Conservation (phyloP, 30 jellyfish, hydroid and myxozoan genomes). For the Pelagia noctiluca region DNA sequence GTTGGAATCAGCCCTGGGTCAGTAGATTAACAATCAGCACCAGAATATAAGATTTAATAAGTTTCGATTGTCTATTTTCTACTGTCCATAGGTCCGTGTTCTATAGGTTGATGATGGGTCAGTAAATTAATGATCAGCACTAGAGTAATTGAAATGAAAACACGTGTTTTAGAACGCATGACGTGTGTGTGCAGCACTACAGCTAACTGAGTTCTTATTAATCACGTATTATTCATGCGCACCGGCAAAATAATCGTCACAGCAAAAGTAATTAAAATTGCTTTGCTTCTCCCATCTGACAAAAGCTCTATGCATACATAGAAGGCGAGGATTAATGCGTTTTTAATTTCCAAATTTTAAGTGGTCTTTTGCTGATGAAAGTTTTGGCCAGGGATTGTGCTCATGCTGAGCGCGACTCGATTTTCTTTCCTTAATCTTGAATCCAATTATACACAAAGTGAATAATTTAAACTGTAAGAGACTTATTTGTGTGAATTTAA, state of each 20-base stretch:
- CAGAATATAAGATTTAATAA: too few species aligned
- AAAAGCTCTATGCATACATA: neutral
- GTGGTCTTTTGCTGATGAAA: slow-evolving; percentile 8
- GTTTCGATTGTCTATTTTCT: too few species aligned
- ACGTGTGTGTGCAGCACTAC: neutral
- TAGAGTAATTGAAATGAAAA: too few species aligned
- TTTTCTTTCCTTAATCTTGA: neutral
- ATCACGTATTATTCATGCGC: neutral
- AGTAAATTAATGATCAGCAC: too few species aligned
- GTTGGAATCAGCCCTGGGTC: too few species aligned
- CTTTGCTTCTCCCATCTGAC: neutral
- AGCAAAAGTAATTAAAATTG: slow-evolving; percentile 1
- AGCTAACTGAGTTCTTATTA: neutral
- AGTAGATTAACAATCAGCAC: too few species aligned
- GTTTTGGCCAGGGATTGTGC: neutral
- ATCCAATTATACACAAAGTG: neutral
- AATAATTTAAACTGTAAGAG: neutral
- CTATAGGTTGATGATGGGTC: too few species aligned
- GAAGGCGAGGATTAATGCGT: slow-evolving; percentile 9
- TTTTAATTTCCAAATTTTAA: neutral
- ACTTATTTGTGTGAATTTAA: too few species aligned
- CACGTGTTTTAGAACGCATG: too few species aligned
- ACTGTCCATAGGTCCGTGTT: too few species aligned
- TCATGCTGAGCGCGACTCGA: slow-evolving; percentile 14
- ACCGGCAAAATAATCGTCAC: neutral